Percentiles rank a stretch among this genome's conserved stretches.
Evolutionary conservation across 2,888 invertebrate species (phyloP).

Genomic region (Ichneumon xanthorius): DNA sequence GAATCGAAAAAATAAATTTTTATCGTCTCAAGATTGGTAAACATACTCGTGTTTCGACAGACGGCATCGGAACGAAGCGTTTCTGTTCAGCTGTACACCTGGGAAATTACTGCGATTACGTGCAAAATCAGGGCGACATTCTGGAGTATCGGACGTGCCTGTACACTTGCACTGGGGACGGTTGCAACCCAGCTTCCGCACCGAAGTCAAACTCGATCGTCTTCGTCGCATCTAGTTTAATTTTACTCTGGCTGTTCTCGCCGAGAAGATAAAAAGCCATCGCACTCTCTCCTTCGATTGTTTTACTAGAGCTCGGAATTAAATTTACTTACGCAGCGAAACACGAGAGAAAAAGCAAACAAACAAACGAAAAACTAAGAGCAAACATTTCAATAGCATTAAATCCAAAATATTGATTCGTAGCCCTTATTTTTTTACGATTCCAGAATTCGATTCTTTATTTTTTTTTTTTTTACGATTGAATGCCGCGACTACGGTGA

Average conservation of each 20-base stretch:
- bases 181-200: slow-evolving; percentile 90
- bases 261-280: slow-evolving; percentile 35
- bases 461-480: no score
- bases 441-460: background rate
- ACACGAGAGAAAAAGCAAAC: background rate
- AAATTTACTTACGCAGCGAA: slow-evolving; percentile 9
- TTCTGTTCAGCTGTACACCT: slow-evolving; percentile 94
- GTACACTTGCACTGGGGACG: slow-evolving; percentile 93
- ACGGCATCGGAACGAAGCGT: slow-evolving; percentile 95
- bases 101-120: slow-evolving; percentile 96
- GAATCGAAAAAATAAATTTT: background rate
- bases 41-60: slow-evolving; percentile 84
- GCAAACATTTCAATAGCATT: background rate
- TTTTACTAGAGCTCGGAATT: slow-evolving; percentile 11
- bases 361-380: background rate
- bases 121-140: slow-evolving; percentile 93
- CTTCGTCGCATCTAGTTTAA: slow-evolving; percentile 11
- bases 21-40: background rate
- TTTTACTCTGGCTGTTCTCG: slow-evolving; percentile 15
- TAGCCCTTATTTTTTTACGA: slow-evolving; percentile 4
- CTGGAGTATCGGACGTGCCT: slow-evolving; percentile 95
- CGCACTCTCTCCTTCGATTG: slow-evolving; percentile 11
- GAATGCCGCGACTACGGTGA: background rate
- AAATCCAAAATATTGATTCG: background rate
- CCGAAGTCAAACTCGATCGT: slow-evolving; percentile 58